phyloP scores from a whole-genome alignment of 2,113 vertebrate genomes.

The Bubo blakistoni region DNA sequence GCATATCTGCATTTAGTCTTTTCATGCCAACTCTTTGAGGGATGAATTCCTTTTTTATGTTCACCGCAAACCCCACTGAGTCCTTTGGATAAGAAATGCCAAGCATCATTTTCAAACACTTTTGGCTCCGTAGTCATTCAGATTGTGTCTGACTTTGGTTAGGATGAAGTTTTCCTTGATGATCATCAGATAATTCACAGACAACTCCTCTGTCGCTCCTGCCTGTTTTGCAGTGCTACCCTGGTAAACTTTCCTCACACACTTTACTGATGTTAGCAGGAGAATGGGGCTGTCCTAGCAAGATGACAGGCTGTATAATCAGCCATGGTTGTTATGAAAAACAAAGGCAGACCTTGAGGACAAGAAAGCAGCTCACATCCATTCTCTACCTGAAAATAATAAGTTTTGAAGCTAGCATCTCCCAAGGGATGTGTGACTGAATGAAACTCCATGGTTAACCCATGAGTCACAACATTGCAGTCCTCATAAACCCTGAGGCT shows the following conservation, averaged over 20 bases:
- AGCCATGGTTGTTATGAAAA: neutral
- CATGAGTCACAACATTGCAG: neutral
- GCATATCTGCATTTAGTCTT: neutral
- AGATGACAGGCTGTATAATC: neutral
- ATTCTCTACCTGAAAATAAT: neutral
- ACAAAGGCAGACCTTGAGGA: neutral
- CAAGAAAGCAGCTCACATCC: neutral
- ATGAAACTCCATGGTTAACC: neutral
- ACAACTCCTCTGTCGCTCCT: neutral
- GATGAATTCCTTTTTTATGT: neutral
- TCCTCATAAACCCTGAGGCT: neutral
- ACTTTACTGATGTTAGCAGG: neutral
- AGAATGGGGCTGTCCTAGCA: neutral
- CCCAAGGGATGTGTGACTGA: fast-evolving
- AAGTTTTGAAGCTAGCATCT: neutral
- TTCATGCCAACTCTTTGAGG: neutral
- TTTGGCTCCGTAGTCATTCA: neutral
- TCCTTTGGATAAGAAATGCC: neutral
- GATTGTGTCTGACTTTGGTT: neutral
- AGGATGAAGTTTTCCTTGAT: neutral
- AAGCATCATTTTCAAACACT: neutral
- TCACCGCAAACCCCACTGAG: neutral
- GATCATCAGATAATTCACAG: neutral
- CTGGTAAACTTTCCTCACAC: neutral
- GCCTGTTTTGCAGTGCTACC: neutral